Base-by-base conservation (phyloP, 53 echinoderm and acorn worm genomes). In the Henricia sp. region DNA sequence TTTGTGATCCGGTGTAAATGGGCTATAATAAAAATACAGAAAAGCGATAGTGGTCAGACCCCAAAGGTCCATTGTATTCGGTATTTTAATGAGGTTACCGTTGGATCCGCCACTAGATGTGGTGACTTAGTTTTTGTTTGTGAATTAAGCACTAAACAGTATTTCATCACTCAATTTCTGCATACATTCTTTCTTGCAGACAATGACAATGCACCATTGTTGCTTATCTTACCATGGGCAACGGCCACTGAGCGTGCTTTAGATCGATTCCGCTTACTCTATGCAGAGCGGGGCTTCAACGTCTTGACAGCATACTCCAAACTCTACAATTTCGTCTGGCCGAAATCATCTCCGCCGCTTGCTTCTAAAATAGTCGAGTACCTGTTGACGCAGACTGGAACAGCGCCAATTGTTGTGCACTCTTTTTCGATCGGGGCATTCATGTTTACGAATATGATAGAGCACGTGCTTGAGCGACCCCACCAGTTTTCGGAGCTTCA, bases 381-480 rank as follows among this genome's bases (percentile, higher is more conserved):
- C 68, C 37, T 95, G 23, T 46, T 51, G 25, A 73, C 60, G 1
- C 16, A 88, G 56, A 88, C 88, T 9, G 85, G 82, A 28, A 38
- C 39, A 16, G 66, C 87, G 19, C 90, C 90, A 0, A 55, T 95
- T 5, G 54, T 95, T 37, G 88, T 95, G 34, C 95, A 95, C 70
- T 78, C 85, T 23, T 88, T 93, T 56, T 93, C 92, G 4, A 89
- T 95, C 3, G 95, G 95, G 17, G 92, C 93, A 0, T 95, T 87
- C 36, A 59, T 95, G 3, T 95, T 93, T 36, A 71, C 85, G 0
- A 77, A 84, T 23, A 59, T 88, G 16, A 70, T 95, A 23, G 11
- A 20, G n/a, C 67, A 48, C 37, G 37, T 80, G 1, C 36, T 89
- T 0, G 43, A 73, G 6, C 55, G 89, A 41, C 58, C 68, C 63